A percentile compares a stretch with the other conserved stretches of the same genome.
Evolutionary conservation across 2,113 vertebrate species (phyloP).

Genomic region (Carollia perspicillata): DNA sequence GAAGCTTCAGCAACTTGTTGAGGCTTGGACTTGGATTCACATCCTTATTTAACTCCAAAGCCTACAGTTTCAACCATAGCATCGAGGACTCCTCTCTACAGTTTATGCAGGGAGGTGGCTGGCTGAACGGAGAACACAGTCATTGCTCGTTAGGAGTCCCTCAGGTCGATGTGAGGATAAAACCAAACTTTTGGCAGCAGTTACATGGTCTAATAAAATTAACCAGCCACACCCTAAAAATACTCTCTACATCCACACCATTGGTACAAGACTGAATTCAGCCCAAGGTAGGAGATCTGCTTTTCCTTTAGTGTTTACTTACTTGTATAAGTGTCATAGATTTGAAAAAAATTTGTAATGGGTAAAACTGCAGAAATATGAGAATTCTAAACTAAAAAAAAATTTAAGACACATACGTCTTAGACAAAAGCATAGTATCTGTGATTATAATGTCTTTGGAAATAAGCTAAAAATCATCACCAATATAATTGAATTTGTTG

Average conservation of each 20-base stretch:
- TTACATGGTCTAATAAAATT: background rate
- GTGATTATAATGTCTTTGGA: background rate
- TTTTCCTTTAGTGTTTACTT: background rate
- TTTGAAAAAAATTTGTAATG: background rate
- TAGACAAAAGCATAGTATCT: background rate
- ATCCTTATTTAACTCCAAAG: background rate
- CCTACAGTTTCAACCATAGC: background rate
- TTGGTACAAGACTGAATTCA: background rate
- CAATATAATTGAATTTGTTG: background rate
- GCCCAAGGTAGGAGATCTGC: background rate
- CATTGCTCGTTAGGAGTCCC: background rate
- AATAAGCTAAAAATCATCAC: background rate
- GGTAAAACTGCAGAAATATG: background rate
- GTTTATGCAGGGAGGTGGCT: background rate
- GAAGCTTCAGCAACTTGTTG: background rate
- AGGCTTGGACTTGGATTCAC: background rate
- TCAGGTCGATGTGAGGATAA: background rate
- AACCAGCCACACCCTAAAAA: background rate
- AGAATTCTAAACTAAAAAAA: background rate
- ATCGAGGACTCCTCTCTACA: background rate
- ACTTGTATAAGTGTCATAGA: background rate
- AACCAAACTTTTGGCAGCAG: background rate
- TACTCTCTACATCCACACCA: background rate
- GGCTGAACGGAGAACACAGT: background rate
- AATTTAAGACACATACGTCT: background rate